These are phyloP conservation scores for Serranochromis macrocephalus DNA, from an alignment of 2,113 vertebrate genomes.

Conservation along the genomic window DNA sequence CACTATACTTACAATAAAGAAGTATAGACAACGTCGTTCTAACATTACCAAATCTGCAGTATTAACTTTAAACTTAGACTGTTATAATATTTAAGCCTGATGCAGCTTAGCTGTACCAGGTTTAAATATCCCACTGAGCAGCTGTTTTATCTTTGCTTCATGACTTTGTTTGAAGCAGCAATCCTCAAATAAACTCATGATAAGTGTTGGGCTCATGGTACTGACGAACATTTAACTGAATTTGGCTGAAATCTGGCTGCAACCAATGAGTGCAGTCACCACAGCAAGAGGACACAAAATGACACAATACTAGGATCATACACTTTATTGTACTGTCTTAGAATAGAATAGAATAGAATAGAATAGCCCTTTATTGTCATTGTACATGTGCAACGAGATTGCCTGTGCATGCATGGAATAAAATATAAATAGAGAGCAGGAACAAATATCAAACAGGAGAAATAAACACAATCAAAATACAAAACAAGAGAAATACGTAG, in stretches of 20 bases:
- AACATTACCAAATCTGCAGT: background rate
- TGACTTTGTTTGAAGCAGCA: background rate
- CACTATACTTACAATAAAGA: background rate
- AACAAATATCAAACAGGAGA: background rate
- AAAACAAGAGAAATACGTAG: background rate
- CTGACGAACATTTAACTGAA: background rate
- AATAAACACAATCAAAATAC: background rate
- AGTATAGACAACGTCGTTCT: background rate
- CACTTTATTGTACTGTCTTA: background rate
- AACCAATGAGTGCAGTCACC: background rate
- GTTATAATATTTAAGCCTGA: background rate
- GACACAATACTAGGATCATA: background rate
- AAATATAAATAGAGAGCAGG: background rate
- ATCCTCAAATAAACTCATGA: background rate
- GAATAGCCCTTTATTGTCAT: background rate
- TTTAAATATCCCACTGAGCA: background rate
- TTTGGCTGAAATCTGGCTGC: background rate
- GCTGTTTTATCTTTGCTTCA: background rate
- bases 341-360: background rate
- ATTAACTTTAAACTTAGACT: rapidly evolving
- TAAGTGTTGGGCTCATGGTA: background rate
- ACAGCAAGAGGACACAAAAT: background rate
- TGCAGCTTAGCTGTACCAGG: background rate
- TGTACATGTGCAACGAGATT: background rate
- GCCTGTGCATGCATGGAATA: background rate